A percentile compares a stretch with the other conserved stretches of the same genome.
These are phyloP conservation scores for Rhingia rostrata DNA, from an alignment of 2,888 invertebrate genomes.

Conservation along the genomic window DNA sequence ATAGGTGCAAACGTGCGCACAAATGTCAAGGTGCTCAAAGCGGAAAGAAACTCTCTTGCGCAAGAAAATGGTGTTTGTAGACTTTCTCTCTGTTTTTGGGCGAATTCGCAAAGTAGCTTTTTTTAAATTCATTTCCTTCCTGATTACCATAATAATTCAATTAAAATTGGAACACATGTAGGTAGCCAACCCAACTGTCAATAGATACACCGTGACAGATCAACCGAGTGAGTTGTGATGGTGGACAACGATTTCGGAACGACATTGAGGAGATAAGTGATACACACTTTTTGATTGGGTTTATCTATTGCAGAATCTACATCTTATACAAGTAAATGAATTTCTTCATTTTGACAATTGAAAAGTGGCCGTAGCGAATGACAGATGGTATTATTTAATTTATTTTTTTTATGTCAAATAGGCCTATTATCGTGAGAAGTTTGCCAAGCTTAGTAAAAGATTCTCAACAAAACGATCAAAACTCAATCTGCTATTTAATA, in stretches of 20 bases:
- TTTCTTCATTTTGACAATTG: slow-evolving; percentile 47
- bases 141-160: slow-evolving; percentile 69
- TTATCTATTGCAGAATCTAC: slow-evolving; percentile 10
- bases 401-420: too few relatives aligned
- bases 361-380: slow-evolving; percentile 5
- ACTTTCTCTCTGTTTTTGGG: background rate
- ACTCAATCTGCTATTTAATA: too few relatives aligned
- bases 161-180: slow-evolving; percentile 64
- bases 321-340: slow-evolving; percentile 21
- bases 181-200: slow-evolving; percentile 20
- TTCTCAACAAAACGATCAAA: too few relatives aligned
- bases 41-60: slow-evolving; percentile 3
- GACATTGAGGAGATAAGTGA: slow-evolving; percentile 38
- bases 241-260: slow-evolving; percentile 27
- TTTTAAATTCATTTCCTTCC: slow-evolving; percentile 43
- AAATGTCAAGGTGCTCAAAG: too few relatives aligned
- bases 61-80: slow-evolving; percentile 16
- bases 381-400: too few relatives aligned
- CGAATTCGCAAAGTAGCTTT: slow-evolving; percentile 12
- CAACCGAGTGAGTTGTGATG: background rate
- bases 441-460: too few relatives aligned
- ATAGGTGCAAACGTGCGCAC: too few relatives aligned
- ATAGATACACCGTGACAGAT: slow-evolving; percentile 5
- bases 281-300: slow-evolving; percentile 17
- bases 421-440: too few relatives aligned